phyloP scores from a whole-genome alignment of 2,888 invertebrate genomes.

The Griposia aprilina region DNA sequence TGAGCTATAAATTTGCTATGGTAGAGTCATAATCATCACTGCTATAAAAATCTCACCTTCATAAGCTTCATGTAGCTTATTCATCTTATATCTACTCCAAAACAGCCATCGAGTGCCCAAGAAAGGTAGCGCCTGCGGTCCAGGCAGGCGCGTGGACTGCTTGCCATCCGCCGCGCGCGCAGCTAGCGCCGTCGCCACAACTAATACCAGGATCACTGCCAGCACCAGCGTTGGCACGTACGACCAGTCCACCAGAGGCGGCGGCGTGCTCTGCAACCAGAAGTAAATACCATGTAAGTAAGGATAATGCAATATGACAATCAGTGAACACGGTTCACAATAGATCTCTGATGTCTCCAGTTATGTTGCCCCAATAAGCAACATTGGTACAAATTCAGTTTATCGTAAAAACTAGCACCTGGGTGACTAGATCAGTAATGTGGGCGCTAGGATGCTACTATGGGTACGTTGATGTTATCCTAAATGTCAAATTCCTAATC shows the following conservation, averaged over 20 bases:
- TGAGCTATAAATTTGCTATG: neutral
- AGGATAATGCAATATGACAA: neutral
- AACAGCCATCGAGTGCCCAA: conserved; percentile 96
- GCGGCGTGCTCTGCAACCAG: conserved; percentile 77
- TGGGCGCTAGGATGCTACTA: neutral
- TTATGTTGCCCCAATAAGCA: neutral
- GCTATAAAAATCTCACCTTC: conserved; percentile 90
- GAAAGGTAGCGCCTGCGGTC: conserved; percentile 93
- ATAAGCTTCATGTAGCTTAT: conserved; percentile 95
- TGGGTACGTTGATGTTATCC: neutral
- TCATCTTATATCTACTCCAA: conserved; percentile 92
- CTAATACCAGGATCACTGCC: conserved; percentile 77
- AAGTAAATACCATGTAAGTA: conserved; percentile 15
- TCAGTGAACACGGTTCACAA: no score
- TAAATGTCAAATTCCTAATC: neutral
- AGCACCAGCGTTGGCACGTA: conserved; percentile 85
- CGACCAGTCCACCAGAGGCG: conserved; percentile 86
- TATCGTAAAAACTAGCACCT: neutral
- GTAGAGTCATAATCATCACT: neutral
- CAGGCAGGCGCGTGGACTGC: conserved; percentile 91
- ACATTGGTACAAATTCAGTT: neutral
- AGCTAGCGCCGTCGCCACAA: conserved; percentile 78
- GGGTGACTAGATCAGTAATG: neutral
- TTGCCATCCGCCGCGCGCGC: conserved; percentile 76
- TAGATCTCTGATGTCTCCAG: neutral